Base-by-base conservation (phyloP, 2,113 vertebrate genomes). In the Scophthalmus maximus region DNA sequence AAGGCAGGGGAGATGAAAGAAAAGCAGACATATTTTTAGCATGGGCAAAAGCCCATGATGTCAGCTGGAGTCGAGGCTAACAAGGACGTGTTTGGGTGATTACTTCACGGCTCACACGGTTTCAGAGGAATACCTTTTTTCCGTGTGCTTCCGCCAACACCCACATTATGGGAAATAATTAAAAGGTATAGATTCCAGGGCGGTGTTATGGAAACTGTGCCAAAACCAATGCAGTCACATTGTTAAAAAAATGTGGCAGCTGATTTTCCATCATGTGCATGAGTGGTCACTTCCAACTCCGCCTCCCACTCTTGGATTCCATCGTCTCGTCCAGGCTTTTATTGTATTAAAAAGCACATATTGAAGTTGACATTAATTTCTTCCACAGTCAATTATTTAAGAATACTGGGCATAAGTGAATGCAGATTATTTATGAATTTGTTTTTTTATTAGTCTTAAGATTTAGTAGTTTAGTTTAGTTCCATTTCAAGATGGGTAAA, bases 81-180 rank as follows among this genome's bases (percentile, higher is more conserved):
- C 85, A 67, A 88, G 88, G 78, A 79, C 50, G 36, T 77, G 62
- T 73, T 79, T 81, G 73, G 70, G 66, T 76, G 85, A 91, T 91
- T 84, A 87, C 81, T 81, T 86, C 84, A 83, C 71, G 57, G 73
- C 80, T 75, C 73, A 78, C 76, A 71, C 32, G 20, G 69, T 82
- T 91, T 75, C 76, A 83, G 60, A 72, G 55, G 70, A 34, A 73
- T 90, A 78, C 78, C 80, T 68, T 91, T 87, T n/a, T 85, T 80
- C 83, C 72, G 38, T 82, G 83, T 84, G 70, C 74, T 80, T 76
- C 74, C 40, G 51, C 84, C 76, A 83, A 57, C 44, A 42, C 44
- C 64, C 34, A 55, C 60, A 64, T 86, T 76, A 74, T 79, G 81
- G 88, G 87, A 90, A 91, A 89, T 86, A 83, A 88, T 89, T 86